Evolutionary conservation across 2,113 vertebrate genomes (phyloP).

Genomic region (Castor canadensis): DNA sequence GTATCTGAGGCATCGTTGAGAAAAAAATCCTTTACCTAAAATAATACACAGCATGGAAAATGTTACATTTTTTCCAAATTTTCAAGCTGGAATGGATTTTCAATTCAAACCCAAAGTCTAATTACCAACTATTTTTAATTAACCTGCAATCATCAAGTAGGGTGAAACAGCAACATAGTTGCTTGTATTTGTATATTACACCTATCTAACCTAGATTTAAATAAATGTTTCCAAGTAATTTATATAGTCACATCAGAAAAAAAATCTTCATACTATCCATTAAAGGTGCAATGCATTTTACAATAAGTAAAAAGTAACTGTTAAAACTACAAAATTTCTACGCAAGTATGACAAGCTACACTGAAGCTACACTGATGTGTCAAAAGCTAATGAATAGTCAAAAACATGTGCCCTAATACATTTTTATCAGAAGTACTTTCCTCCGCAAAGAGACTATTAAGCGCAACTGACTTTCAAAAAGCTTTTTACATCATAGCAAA

Average conservation of each 20-base stretch:
- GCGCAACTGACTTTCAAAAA: constrained; percentile 59
- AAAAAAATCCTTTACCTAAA: constrained; percentile 72
- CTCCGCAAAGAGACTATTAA: constrained; percentile 68
- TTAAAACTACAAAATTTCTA: constrained; percentile 72
- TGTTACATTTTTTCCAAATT: constrained; percentile 51
- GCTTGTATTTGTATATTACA: constrained; percentile 59
- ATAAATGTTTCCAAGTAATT: constrained; percentile 49
- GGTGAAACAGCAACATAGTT: constrained; percentile 55
- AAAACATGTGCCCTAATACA: constrained; percentile 26
- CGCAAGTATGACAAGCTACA: constrained; percentile 50
- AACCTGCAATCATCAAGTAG: constrained; percentile 65
- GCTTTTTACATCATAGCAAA: constrained; percentile 56
- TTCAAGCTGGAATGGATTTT: constrained; percentile 62
- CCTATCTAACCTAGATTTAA: constrained; percentile 65
- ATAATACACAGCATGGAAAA: constrained; percentile 50
- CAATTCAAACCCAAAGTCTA: constrained; percentile 73
- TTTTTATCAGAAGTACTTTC: constrained; percentile 69
- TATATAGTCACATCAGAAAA: constrained; percentile 67
- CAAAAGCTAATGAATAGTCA: constrained; percentile 52
- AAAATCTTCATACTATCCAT: constrained; percentile 77
- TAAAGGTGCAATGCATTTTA: constrained; percentile 93
- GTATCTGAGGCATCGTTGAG: constrained; percentile 47
- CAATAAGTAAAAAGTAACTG: constrained; percentile 75
- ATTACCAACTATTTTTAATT: constrained; percentile 64
- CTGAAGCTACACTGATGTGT: constrained; percentile 48